phyloP scores from a whole-genome alignment of 2,888 invertebrate species.

The Dolichopus griseipennis region DNA sequence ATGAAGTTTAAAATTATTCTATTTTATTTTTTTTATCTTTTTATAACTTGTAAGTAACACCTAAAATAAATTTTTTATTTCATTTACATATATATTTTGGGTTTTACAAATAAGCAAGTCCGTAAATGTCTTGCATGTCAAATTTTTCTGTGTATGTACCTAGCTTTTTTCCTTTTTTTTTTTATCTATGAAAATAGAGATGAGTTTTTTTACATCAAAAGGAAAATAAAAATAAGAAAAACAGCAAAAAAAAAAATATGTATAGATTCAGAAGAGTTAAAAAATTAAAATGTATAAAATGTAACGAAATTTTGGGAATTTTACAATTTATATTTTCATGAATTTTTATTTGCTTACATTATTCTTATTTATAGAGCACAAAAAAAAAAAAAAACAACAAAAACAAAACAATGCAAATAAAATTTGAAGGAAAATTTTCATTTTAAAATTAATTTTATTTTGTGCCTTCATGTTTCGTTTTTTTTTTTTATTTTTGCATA shows the following conservation, averaged over 20 bases:
- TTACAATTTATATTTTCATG: too few relatives aligned
- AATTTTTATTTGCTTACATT: too few relatives aligned
- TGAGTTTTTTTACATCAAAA: background rate
- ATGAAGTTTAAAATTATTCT: background rate
- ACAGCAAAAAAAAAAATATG: too few relatives aligned
- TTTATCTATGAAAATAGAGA: background rate
- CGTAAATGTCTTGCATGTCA: constrained; percentile 5
- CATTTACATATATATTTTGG: background rate
- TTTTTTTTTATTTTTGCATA: too few relatives aligned
- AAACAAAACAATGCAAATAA: too few relatives aligned
- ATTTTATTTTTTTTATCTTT: too few relatives aligned
- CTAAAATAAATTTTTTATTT: background rate
- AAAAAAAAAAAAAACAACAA: too few relatives aligned
- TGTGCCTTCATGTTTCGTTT: background rate
- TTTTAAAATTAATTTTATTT: background rate
- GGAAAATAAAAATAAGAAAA: too few relatives aligned
- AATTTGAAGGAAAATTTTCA: background rate
- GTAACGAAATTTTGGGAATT: too few relatives aligned
- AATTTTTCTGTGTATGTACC: background rate
- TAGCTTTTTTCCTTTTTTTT: background rate
- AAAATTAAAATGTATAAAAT: too few relatives aligned
- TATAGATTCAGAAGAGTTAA: too few relatives aligned
- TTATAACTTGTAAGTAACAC: background rate
- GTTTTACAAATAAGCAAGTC: background rate
- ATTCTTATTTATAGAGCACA: too few relatives aligned